Conservation (phyloP, 2,797 vertebrate species). For the Nothura maculosa region DNA sequence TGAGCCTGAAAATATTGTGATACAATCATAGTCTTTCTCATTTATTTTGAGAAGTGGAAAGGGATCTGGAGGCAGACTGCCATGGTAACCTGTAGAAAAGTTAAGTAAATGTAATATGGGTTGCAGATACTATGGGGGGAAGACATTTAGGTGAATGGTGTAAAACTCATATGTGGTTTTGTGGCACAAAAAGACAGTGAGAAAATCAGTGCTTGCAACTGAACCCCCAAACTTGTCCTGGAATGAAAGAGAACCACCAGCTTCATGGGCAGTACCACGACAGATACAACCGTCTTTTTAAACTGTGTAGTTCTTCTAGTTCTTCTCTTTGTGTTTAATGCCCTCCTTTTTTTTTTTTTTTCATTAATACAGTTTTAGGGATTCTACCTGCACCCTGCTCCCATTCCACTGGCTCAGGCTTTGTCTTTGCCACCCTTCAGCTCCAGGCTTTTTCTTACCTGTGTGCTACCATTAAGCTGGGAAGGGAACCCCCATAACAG, state of each 20-base stretch:
- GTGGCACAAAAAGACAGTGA: background rate
- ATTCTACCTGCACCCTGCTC: background rate
- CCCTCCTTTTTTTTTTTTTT: background rate
- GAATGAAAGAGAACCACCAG: background rate
- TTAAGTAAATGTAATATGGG: background rate
- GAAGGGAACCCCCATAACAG: background rate
- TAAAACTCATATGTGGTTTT: background rate
- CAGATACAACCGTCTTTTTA: background rate
- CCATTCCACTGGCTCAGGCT: background rate
- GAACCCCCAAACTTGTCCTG: background rate
- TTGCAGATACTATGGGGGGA: background rate
- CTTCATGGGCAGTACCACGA: background rate
- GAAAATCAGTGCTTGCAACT: background rate
- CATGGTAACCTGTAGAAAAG: background rate
- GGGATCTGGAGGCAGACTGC: background rate
- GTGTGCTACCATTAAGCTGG: background rate
- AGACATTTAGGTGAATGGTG: background rate
- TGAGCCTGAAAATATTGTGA: background rate
- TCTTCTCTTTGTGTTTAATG: background rate
- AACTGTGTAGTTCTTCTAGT: background rate
- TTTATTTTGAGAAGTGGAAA: constrained; percentile 9
- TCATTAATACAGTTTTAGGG: background rate
- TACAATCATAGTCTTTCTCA: background rate
- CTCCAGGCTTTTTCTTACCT: background rate
- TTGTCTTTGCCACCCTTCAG: background rate